Conservation (phyloP, 37 sponge, comb jelly and placozoan genomes). For the Ianthella basta region DNA sequence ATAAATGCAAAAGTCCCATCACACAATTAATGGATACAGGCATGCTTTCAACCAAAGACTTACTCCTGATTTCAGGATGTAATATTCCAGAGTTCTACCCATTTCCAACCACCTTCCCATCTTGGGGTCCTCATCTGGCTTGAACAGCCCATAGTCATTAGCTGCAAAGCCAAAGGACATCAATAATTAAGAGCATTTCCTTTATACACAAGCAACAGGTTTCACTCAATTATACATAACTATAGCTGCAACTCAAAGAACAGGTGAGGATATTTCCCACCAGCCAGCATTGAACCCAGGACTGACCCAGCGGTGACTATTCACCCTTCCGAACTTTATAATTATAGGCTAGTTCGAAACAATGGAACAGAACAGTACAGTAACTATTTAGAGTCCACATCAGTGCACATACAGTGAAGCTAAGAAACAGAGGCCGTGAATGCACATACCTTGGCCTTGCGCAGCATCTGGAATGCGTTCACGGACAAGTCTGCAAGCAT, state of each 20-base stretch:
- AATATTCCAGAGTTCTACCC: conserved; percentile 90
- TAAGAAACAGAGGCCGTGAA: background rate
- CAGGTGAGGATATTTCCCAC: no score
- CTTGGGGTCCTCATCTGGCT: conserved; percentile 95
- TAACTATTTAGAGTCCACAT: no score
- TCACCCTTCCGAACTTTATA: no score
- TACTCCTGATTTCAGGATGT: conserved; percentile 91
- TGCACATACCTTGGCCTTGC: conserved; percentile 74
- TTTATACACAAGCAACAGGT: no score
- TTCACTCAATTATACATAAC: no score
- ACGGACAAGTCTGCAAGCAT: conserved; percentile 89
- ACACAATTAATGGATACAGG: no score
- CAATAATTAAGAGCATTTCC: no score
- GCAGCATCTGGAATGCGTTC: conserved; percentile 93
- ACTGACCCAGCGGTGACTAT: no score
- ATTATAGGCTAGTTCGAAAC: no score
- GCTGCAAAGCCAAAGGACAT: conserved; percentile 39
- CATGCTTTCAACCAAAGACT: background rate
- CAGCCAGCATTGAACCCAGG: no score
- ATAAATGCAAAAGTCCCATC: background rate
- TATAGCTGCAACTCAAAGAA: no score
- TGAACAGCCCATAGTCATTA: conserved; percentile 91
- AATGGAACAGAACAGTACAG: no score
- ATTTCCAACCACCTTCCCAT: conserved; percentile 94
- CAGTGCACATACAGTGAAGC: background rate